phyloP scores from a whole-genome alignment of 92 coral and sea anemone species.

The Micromussa lordhowensis region DNA sequence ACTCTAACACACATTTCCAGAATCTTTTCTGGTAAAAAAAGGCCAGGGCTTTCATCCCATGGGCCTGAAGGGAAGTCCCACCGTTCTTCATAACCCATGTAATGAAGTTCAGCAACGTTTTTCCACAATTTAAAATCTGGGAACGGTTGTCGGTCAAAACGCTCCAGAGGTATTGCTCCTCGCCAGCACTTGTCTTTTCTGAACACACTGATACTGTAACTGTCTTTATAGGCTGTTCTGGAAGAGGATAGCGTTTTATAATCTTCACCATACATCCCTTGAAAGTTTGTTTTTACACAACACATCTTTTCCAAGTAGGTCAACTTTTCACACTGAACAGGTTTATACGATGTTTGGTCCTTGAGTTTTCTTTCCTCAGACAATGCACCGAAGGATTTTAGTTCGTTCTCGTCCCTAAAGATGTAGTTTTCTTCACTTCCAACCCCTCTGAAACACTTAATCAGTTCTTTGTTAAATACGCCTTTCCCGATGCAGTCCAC shows the following conservation, averaged over 20 bases:
- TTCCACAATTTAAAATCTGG: constrained; percentile 58
- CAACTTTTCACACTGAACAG: constrained; percentile 1
- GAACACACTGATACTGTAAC: constrained; percentile 33
- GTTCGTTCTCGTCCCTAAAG: constrained; percentile 15
- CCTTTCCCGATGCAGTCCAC: constrained; percentile 28
- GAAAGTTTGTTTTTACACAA: constrained; percentile 17
- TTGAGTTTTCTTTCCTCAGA: constrained; percentile 30
- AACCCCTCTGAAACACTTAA: constrained; percentile 27
- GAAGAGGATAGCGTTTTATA: constrained; percentile 16
- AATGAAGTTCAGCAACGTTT: constrained; percentile 30
- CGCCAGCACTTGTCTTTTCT: constrained; percentile 6
- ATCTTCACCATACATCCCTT: constrained; percentile 40
- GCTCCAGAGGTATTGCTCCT: constrained; percentile 6
- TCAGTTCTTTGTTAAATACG: constrained; percentile 20
- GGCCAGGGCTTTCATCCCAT: constrained; percentile 50
- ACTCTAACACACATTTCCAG: constrained; percentile 49
- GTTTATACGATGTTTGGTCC: constrained; percentile 7
- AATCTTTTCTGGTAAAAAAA: constrained; percentile 53
- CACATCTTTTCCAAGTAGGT: constrained; percentile 34
- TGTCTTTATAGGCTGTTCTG: constrained; percentile 31
- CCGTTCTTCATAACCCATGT: constrained; percentile 44
- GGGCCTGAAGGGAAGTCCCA: constrained; percentile 20
- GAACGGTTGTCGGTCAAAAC: constrained; percentile 47
- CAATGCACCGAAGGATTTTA: constrained; percentile 14
- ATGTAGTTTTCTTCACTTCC: constrained; percentile 28